phyloP scores from a whole-genome alignment of 1,140 invertebrate species.

The Brachionus koreanus region DNA sequence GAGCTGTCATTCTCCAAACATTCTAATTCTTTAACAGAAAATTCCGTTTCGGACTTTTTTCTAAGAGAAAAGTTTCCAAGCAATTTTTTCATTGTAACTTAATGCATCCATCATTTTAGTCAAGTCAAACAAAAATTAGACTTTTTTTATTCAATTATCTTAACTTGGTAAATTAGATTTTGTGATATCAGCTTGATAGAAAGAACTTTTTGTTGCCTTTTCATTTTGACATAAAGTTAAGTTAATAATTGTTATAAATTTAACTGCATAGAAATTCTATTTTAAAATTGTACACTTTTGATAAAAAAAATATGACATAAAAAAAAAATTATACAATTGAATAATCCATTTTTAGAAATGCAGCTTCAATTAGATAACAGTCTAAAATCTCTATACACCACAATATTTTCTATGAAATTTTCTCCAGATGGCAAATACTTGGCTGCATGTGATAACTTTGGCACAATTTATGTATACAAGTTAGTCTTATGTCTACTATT shows the following conservation, averaged over 20 bases:
- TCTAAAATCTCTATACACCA: constrained; percentile 67
- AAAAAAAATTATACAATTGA: constrained; percentile 4
- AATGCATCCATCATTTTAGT: not conserved
- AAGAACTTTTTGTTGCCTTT: not conserved
- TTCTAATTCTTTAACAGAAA: not conserved
- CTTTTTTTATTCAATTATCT: not conserved
- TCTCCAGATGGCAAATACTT: constrained; percentile 77
- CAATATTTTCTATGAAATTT: constrained; percentile 72
- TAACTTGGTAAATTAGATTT: not conserved
- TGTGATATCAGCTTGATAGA: not conserved
- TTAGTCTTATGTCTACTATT: constrained; percentile 58
- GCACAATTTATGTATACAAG: constrained; percentile 76
- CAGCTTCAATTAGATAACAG: constrained; percentile 19
- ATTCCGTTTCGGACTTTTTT: not conserved
- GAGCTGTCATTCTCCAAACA: not conserved
- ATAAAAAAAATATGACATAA: not conserved
- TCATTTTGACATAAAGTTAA: not conserved
- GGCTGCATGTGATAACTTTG: constrained; percentile 75
- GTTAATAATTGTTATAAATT: not conserved
- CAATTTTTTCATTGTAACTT: not conserved
- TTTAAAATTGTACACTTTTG: not conserved
- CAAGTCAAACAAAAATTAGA: not conserved
- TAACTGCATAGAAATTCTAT: not conserved
- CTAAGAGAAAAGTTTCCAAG: not conserved
- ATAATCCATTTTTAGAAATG: not conserved